Percentiles rank a stretch among this genome's conserved stretches.
These are phyloP conservation scores for Elgaria multicarinata DNA, from an alignment of 2,113 vertebrate species.

Conservation along the genomic window DNA sequence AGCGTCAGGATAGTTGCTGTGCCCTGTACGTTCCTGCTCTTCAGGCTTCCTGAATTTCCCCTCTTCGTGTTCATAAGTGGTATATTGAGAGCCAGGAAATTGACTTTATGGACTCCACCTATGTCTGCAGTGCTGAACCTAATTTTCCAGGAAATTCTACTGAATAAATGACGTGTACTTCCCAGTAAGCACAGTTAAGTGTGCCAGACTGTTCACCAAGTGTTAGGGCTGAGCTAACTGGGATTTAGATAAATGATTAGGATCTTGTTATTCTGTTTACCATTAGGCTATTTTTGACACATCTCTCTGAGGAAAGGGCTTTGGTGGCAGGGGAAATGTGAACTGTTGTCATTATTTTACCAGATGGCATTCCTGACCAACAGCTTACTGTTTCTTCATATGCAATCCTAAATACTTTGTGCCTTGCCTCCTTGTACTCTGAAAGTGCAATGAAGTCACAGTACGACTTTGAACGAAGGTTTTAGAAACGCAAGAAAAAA, in stretches of 20 bases:
- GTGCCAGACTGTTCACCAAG: not conserved
- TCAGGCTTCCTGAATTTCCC: not conserved
- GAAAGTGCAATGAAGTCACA: not conserved
- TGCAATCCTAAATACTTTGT: not conserved
- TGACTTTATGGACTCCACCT: not conserved
- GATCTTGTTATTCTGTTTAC: not conserved
- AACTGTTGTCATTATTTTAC: not conserved
- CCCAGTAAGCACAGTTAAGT: not conserved
- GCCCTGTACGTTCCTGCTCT: not conserved
- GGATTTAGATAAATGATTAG: not conserved
- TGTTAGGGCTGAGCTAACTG: too few relatives aligned
- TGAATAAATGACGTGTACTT: not conserved
- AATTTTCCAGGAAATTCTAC: not conserved
- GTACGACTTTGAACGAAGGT: not conserved
- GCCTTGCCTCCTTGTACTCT: too few relatives aligned
- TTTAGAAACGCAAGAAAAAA: not conserved
- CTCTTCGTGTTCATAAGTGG: not conserved
- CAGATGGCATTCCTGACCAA: not conserved
- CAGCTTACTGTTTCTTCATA: not conserved
- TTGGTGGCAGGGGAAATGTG: not conserved
- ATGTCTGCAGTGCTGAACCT: not conserved
- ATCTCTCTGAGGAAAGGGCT: too few relatives aligned
- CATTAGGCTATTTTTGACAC: too few relatives aligned
- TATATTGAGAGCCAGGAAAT: not conserved
- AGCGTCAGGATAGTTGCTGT: not conserved